Evolutionary conservation across 2,113 vertebrate genomes (phyloP).

Genomic region (Apeltes quadracus): DNA sequence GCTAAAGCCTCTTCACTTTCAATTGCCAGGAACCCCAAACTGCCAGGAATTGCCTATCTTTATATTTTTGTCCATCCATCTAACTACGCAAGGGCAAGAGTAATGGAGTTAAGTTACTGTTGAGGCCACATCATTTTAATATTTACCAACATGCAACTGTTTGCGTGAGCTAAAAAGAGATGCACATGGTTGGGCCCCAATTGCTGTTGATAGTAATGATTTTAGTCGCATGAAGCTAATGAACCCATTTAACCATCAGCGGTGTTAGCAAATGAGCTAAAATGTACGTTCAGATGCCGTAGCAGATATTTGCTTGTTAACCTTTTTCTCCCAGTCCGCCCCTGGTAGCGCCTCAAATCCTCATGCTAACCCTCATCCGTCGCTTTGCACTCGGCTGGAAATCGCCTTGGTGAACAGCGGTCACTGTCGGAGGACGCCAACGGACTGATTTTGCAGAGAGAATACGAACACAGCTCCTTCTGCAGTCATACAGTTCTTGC

Average conservation of each 20-base stretch:
- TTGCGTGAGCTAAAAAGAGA: not conserved
- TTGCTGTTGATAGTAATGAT: not conserved
- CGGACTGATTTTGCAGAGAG: too few species aligned
- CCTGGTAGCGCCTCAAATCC: too few species aligned
- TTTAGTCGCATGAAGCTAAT: not conserved
- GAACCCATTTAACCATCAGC: not conserved
- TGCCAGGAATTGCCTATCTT: slow-evolving; percentile 27
- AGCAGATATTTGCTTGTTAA: too few species aligned
- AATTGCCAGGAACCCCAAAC: slow-evolving; percentile 22
- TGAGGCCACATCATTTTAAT: not conserved
- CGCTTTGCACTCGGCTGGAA: too few species aligned
- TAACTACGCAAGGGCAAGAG: not conserved
- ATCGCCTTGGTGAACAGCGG: too few species aligned
- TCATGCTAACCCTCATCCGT: too few species aligned
- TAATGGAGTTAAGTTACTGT: not conserved
- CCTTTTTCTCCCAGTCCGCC: too few species aligned
- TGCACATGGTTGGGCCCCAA: not conserved
- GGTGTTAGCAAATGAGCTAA: not conserved
- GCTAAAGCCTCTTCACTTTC: slow-evolving; percentile 72
- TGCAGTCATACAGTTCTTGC: too few species aligned
- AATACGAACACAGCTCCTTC: too few species aligned
- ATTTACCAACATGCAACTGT: not conserved
- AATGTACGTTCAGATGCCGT: too few species aligned
- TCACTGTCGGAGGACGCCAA: too few species aligned
- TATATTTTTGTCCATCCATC: not conserved